Conservation (phyloP, 2,113 vertebrate species). For the Polypterus bichir region DNA sequence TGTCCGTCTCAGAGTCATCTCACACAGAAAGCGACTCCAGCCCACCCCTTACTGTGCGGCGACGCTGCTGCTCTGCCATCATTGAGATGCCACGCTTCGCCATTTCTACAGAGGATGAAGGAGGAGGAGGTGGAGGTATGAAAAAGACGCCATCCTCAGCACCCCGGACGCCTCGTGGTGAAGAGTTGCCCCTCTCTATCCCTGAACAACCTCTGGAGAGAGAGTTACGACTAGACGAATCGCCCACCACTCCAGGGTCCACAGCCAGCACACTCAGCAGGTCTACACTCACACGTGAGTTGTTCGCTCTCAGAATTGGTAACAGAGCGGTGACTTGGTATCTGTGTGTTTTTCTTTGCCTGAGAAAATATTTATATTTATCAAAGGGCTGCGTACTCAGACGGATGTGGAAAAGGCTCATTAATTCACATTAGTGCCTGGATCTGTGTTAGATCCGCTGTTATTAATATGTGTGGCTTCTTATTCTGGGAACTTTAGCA, state of each 20-base stretch:
- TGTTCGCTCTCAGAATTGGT: too few relatives aligned
- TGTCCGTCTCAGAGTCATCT: constrained; percentile 88
- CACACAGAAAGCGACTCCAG: constrained; percentile 96
- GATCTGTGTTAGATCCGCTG: too few relatives aligned
- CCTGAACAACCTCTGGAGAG: constrained; percentile 65
- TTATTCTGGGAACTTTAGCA: too few relatives aligned
- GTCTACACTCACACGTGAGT: constrained; percentile 47
- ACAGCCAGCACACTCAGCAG: constrained; percentile 42
- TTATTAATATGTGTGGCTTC: too few relatives aligned
- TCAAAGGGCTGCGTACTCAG: too few relatives aligned
- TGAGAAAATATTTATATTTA: too few relatives aligned
- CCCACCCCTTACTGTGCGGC: constrained; percentile 75
- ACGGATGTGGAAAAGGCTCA: too few relatives aligned
- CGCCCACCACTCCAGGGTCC: constrained; percentile 43
- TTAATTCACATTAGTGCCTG: too few relatives aligned
- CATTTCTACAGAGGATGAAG: constrained; percentile 71
- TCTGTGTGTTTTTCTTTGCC: too few relatives aligned
- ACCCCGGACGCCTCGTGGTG: constrained; percentile 39
- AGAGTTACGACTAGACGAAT: constrained; percentile 63
- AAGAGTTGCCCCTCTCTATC: constrained; percentile 59
- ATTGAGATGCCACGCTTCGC: constrained; percentile 80
- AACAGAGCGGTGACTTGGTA: too few relatives aligned
- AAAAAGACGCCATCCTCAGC: constrained; percentile 37
- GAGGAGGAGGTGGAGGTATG: constrained; percentile 36
- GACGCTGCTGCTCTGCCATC: constrained; percentile 76